Percentiles rank a stretch among this genome's conserved stretches.
Evolutionary conservation across 2,797 vertebrate species (phyloP).

Genomic region (Neostethus bicornis): DNA sequence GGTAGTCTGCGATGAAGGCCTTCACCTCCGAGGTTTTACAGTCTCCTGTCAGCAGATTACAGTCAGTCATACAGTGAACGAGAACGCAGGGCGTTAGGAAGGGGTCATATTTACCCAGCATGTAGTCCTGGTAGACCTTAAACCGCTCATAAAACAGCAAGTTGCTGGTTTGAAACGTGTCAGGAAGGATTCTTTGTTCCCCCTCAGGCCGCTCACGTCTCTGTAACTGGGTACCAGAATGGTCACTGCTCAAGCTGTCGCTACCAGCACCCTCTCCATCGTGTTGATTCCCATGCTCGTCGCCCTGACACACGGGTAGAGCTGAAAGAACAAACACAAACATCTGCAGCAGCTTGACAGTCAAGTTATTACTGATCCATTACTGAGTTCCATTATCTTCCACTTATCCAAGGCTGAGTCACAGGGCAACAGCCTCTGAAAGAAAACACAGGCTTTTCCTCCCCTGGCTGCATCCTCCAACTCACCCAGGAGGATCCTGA

Average conservation of each 20-base stretch:
- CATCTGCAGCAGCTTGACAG: background rate
- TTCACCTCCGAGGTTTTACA: constrained; percentile 94
- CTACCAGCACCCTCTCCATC: constrained; percentile 75
- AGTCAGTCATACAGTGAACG: background rate
- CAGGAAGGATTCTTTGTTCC: too few relatives aligned
- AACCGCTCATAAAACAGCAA: constrained; percentile 94
- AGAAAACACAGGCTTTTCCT: too few relatives aligned
- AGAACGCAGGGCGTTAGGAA: too few relatives aligned
- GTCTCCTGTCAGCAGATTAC: constrained; percentile 81
- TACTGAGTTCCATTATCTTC: too few relatives aligned
- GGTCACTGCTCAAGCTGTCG: constrained; percentile 68
- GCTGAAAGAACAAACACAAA: constrained; percentile 30
- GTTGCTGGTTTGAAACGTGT: constrained; percentile 86
- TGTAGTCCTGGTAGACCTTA: constrained; percentile 92
- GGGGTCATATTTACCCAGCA: constrained; percentile 82
- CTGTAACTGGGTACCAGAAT: constrained; percentile 73
- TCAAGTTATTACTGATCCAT: too few relatives aligned
- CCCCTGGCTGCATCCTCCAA: too few relatives aligned
- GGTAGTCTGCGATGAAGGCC: constrained; percentile 89
- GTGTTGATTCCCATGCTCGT: constrained; percentile 36
- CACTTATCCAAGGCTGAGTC: too few relatives aligned
- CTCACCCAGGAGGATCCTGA: too few relatives aligned
- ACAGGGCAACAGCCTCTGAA: too few relatives aligned
- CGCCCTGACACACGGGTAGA: constrained; percentile 67
- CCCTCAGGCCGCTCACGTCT: constrained; percentile 66